These are phyloP conservation scores for Myocastor coypus DNA, from an alignment of 2,113 vertebrate genomes.

Conservation along the genomic window DNA sequence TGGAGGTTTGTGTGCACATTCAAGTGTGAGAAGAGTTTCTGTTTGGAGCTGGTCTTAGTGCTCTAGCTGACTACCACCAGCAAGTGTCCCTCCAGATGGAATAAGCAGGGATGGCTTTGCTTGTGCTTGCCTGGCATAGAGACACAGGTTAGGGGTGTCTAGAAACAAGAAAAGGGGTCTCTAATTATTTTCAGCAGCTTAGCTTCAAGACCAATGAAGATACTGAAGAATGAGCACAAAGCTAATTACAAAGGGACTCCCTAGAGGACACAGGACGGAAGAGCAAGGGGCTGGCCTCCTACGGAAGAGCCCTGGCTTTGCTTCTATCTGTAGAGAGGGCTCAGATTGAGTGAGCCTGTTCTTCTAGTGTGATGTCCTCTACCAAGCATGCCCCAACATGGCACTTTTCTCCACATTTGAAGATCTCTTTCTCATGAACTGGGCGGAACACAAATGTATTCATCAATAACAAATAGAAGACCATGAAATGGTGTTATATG, in stretches of 20 bases:
- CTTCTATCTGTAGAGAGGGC: background rate
- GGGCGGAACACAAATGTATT: background rate
- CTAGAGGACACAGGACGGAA: background rate
- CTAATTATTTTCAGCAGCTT: conserved; percentile 49
- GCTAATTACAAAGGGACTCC: conserved; percentile 16
- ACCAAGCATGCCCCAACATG: background rate
- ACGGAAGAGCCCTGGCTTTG: background rate
- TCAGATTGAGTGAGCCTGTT: background rate
- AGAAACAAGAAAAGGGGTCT: background rate
- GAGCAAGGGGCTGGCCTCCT: background rate
- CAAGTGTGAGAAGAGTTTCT: background rate
- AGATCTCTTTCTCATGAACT: conserved; percentile 17
- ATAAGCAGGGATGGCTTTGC: background rate
- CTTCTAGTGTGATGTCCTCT: background rate
- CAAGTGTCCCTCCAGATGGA: background rate
- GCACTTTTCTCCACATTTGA: background rate
- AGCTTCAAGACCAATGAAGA: background rate
- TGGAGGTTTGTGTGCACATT: background rate
- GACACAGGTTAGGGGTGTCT: background rate
- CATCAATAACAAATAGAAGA: background rate
- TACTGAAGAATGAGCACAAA: conserved; percentile 24
- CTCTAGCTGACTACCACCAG: background rate
- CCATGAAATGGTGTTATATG: background rate
- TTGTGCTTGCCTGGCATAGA: background rate
- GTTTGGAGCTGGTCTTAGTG: background rate